Conservation (phyloP, 2,797 vertebrate genomes). For the Okamejei kenojei region DNA sequence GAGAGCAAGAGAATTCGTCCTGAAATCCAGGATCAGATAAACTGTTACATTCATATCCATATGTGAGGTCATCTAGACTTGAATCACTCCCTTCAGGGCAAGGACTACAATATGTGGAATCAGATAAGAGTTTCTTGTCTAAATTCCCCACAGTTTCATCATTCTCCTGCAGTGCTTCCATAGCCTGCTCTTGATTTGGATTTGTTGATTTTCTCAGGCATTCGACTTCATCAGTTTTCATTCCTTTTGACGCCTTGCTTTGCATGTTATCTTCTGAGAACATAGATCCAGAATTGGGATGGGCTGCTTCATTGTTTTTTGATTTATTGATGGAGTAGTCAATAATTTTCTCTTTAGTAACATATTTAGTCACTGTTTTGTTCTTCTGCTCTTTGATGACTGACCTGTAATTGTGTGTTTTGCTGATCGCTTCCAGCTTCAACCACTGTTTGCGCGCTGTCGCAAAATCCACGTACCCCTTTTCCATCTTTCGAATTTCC, state of each 20-base stretch:
- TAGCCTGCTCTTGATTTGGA: neutral
- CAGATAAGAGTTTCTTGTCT: neutral
- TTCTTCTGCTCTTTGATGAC: constrained; percentile 48
- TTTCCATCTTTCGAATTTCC: constrained; percentile 67
- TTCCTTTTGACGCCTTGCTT: neutral
- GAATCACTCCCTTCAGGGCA: constrained; percentile 63
- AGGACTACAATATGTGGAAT: constrained; percentile 59
- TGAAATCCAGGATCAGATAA: constrained; percentile 51
- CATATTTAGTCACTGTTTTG: neutral
- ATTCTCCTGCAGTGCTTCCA: neutral
- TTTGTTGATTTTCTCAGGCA: neutral
- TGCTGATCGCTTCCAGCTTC: constrained; percentile 66
- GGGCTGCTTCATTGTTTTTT: neutral
- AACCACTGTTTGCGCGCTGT: constrained; percentile 67
- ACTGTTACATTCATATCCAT: constrained; percentile 58
- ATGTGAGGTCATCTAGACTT: constrained; percentile 64
- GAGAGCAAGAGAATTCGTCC: neutral
- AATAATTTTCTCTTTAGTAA: neutral
- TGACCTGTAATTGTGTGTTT: constrained; percentile 53
- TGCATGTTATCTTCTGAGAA: neutral
- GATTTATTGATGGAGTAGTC: neutral
- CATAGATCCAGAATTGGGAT: neutral
- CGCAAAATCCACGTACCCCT: constrained; percentile 68
- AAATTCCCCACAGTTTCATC: neutral
- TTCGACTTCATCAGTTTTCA: neutral